Base-by-base conservation (phyloP, 2,797 vertebrate genomes). In the Florisuga fusca region DNA sequence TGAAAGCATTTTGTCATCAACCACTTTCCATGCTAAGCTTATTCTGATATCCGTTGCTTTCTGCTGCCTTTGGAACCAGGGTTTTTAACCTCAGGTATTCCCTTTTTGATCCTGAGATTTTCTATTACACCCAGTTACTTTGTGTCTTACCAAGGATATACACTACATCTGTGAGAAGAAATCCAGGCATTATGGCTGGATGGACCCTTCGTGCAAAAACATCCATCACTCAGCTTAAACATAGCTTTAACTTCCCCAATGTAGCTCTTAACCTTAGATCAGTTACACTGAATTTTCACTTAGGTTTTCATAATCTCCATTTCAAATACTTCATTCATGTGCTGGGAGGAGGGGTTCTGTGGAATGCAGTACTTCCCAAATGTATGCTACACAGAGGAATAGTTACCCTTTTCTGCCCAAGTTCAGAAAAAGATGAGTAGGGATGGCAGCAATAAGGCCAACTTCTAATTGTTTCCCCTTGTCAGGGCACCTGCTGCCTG, bases 261-360 rank as follows among this genome's bases (percentile, higher is more conserved):
- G 53, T 41, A 80, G 72, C 58, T 93, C 87, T 94, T 94, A 92
- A 96, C 53, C 82, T 78, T 34, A 80, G 45, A 92, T 72, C 64
- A 58, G 23, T 85, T 87, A 91, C 61, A 78, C 13, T 27, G 75
- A 77, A 68, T 94, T 94, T 92, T 87, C 75, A 67, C 77, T 79
- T 89, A 69, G 54, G 4, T 82, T 94, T 92, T 80, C 53, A 27
- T 72, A 77, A 85, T 85, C 68, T 73, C 75, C 75, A 69, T 85
- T 79, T 69, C 76, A 89, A 91, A 95, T 41, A 69, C 48, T 72
- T 87, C 21, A 27, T 91, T 80, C 66, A 68, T 12, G 10, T 27
- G 33, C 36, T 72, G 73, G 64, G 41, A 85, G 72, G 54, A 82
- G 36, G 21, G 38, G 10, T 57, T 5, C 48, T 36, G 6, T 41